Evolutionary conservation across 2,888 invertebrate species (phyloP), one percentile per base, ranked within the genome.

Genomic region (Galeruca laticollis): DNA sequence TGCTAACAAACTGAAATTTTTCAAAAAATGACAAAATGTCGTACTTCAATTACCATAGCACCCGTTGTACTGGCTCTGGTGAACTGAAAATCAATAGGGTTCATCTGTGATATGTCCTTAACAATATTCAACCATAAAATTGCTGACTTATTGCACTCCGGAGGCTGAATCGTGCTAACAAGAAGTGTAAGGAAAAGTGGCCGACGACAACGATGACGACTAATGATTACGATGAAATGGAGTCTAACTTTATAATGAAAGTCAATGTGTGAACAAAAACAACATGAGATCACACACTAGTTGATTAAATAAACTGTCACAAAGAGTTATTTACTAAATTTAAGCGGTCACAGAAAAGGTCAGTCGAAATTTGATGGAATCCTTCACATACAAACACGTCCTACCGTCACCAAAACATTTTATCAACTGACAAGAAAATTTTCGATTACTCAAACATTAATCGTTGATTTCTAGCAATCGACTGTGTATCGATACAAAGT

Each of bases 291-390:
- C 71, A 71, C 69, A 52, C 71, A 64, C 61, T 35, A 37, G 21
- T 18, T 57, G 62, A 69, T 66, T 67, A 72, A 73, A 70, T 61
- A 60, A 72, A 71, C 70, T 60, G 65, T 63, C 76, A 73, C 71
- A 61, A 51, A 49, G 43, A 33, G 68, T 49, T 76, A 74, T 76
- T 74, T 76, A 76, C 72, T 74, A 73, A 74, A 73, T 73, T 73
- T 68, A 71, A 71, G 70, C 72, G 73, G 73, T 73, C 75, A 76
- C 71, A 66, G 72, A 75, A 73, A 75, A 76, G 74, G 76, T 76
- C 73, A 76, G 72, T 74, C 57, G 52, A 68, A 61, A 51, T 68
- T 75, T 72, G 65, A 70, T 65, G 47, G 21, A 61, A 31, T 59
- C 21, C 56, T 35, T 43, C 66, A 73, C 73, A 71, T 69, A 60